Conservation (phyloP, 2,113 vertebrate species). For the Neotoma lepida region DNA sequence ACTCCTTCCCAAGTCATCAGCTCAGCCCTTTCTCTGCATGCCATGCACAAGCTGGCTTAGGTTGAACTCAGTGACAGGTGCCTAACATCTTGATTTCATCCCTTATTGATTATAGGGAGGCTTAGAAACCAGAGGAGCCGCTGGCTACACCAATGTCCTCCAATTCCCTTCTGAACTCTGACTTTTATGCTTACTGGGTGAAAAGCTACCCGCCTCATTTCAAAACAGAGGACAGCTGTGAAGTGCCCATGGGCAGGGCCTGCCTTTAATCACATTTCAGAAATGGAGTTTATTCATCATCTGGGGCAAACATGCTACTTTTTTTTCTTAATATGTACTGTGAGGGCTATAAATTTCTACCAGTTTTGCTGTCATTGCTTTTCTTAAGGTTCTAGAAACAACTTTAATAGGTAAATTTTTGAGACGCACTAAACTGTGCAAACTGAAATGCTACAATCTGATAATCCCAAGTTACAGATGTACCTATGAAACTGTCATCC, state of each 20-base stretch:
- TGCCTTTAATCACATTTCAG: conserved; percentile 16
- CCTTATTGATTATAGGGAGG: neutral
- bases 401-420: neutral
- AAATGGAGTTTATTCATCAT: conserved; percentile 18
- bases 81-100: neutral
- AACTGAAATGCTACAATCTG: neutral
- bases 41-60: neutral
- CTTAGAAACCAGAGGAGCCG: neutral
- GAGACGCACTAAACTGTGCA: neutral
- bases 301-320: neutral
- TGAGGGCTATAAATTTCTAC: neutral
- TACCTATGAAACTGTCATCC: neutral
- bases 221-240: neutral
- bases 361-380: neutral
- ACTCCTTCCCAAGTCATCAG: neutral
- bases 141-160: neutral
- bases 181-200: no score
- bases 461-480: neutral
- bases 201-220: neutral
- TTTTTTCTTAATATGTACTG: neutral
- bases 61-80: neutral
- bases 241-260: neutral
- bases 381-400: neutral
- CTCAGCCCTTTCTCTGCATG: neutral
- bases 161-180: neutral